Evolutionary conservation across 2,113 vertebrate species (phyloP).

Genomic region (Nothobranchius furzeri): DNA sequence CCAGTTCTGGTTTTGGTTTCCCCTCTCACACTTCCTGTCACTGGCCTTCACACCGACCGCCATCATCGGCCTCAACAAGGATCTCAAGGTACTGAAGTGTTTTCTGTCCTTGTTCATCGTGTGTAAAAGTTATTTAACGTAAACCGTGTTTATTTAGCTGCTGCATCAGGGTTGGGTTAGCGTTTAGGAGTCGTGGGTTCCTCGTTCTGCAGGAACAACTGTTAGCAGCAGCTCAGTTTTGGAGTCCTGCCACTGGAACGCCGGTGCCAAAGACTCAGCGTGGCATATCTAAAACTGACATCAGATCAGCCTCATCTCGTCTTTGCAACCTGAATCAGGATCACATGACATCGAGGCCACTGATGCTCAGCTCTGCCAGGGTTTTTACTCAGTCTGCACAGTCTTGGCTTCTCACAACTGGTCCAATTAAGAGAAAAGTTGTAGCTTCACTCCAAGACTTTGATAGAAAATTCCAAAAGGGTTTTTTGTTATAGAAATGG

Average conservation of each 20-base stretch:
- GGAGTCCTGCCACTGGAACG: conserved; percentile 22
- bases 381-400: background rate
- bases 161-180: background rate
- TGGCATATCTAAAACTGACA: conserved; percentile 37
- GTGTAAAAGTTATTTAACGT: background rate
- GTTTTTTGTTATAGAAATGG: background rate
- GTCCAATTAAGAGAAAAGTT: background rate
- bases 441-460: background rate
- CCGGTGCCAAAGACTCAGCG: conserved; percentile 35
- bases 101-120: background rate
- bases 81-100: conserved; percentile 88
- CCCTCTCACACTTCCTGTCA: conserved; percentile 95
- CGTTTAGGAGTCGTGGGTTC: conserved; percentile 20
- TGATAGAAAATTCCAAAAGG: background rate
- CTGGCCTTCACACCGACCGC: conserved; percentile 97
- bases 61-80: conserved; percentile 98
- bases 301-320: conserved; percentile 31
- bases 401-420: background rate
- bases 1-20: conserved; percentile 99
- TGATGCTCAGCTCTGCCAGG: conserved; percentile 3
- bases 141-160: background rate
- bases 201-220: conserved; percentile 23
- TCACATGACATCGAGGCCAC: conserved; percentile 19
- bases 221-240: conserved; percentile 30
- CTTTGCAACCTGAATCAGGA: conserved; percentile 12